phyloP scores from a whole-genome alignment of 2,113 vertebrate genomes.

The Zeus faber region DNA sequence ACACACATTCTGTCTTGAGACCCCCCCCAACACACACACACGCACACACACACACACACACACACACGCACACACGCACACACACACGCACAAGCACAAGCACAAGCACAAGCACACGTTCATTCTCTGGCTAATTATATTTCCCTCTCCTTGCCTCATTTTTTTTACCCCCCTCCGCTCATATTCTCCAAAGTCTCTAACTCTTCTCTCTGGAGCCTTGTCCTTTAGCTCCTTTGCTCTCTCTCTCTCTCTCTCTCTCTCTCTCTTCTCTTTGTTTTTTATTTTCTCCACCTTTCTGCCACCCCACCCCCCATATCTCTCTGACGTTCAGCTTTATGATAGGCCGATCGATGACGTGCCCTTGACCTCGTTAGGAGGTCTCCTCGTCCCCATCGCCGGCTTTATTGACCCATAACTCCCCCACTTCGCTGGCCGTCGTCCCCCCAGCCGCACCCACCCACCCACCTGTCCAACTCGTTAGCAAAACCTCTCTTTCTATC shows the following conservation, averaged over 20 bases:
- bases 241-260: conserved; percentile 2
- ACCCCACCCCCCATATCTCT: conserved; percentile 1
- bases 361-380: conserved; percentile 70
- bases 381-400: conserved; percentile 44
- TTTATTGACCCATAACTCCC: conserved; percentile 70
- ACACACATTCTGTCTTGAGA: too few species aligned
- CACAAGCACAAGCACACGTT: neutral
- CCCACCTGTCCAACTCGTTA: conserved; percentile 10
- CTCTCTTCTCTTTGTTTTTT: neutral
- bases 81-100: too few species aligned
- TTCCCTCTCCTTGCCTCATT: neutral
- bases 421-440: conserved; percentile 23
- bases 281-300: neutral
- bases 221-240: neutral
- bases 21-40: too few species aligned
- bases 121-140: neutral
- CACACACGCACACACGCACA: too few species aligned
- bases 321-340: conserved; percentile 57
- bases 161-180: neutral
- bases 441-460: conserved; percentile 13
- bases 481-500: conserved; percentile 18
- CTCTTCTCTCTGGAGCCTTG: neutral
- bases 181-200: neutral
- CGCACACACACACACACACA: too few species aligned
- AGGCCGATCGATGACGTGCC: conserved; percentile 61